A percentile compares a stretch with the other conserved stretches of the same genome.
Conservation (phyloP, 2,888 invertebrate genomes). For the Leptothorax acervorum region DNA sequence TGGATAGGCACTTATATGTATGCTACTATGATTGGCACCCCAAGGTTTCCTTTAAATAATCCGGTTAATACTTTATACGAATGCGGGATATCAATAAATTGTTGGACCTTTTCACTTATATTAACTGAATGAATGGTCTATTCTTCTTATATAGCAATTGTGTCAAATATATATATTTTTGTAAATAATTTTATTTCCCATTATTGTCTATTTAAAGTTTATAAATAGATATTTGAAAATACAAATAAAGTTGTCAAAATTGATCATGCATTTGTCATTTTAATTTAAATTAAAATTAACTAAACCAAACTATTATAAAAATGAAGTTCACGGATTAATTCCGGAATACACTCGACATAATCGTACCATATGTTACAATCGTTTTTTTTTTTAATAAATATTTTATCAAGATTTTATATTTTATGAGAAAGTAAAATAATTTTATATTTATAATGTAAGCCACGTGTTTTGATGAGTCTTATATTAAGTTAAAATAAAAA, state of each 20-base stretch:
- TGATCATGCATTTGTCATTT: not conserved
- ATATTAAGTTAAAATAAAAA: not conserved
- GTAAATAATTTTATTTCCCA: not conserved
- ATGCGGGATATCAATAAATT: slow-evolving; percentile 14
- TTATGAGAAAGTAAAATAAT: not conserved
- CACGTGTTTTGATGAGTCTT: not conserved
- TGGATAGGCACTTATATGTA: slow-evolving; percentile 80
- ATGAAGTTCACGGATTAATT: not conserved
- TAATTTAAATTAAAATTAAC: not conserved
- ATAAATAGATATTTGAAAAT: not conserved
- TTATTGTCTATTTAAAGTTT: slow-evolving; percentile 6
- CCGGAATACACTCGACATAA: not conserved
- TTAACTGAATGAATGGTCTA: not conserved
- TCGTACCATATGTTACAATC: not conserved
- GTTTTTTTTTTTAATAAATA: not conserved
- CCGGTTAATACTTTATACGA: not conserved
- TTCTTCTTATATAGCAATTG: not conserved
- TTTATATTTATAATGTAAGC: not conserved
- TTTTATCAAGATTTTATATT: not conserved
- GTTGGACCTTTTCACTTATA: not conserved
- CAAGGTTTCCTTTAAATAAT: slow-evolving; percentile 23
- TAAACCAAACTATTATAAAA: no score
- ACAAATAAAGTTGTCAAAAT: not conserved
- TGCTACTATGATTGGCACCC: slow-evolving; percentile 56
- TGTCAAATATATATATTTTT: slow-evolving; percentile 1